Conservation (phyloP, 2,113 vertebrate species). For the Acinonyx jubatus region DNA sequence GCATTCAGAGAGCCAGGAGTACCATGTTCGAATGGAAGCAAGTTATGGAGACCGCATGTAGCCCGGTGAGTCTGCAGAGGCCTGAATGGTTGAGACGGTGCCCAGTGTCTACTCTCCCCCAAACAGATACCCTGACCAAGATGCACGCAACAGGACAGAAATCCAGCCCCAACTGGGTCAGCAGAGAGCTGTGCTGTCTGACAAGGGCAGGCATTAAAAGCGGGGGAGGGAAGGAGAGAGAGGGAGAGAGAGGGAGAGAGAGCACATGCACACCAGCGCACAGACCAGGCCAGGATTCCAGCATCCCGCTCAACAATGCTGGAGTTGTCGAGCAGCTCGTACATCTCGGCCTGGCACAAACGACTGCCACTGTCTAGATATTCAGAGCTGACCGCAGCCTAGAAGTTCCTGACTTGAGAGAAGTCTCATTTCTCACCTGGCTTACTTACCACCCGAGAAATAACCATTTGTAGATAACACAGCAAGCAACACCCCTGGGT, state of each 20-base stretch:
- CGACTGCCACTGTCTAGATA: conserved; percentile 8
- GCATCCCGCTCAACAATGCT: conserved; percentile 81
- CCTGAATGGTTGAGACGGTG: neutral
- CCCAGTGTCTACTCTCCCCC: neutral
- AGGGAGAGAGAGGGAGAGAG: neutral
- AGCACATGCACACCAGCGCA: neutral
- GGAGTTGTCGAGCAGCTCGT: conserved; percentile 70
- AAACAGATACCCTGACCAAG: conserved; percentile 66
- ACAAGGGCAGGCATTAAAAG: neutral
- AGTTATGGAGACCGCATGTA: neutral
- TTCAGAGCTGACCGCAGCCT: neutral
- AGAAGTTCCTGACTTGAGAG: neutral
- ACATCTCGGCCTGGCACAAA: conserved; percentile 83
- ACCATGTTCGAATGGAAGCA: neutral
- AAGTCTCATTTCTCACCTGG: neutral
- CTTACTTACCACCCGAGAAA: neutral
- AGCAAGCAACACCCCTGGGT: neutral
- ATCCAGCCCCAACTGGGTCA: conserved; percentile 23
- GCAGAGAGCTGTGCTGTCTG: conserved; percentile 64
- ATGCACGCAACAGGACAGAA: neutral
- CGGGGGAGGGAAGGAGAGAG: rapidly evolving
- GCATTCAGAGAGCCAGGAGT: neutral
- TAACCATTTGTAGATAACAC: neutral
- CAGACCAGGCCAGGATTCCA: conserved; percentile 45
- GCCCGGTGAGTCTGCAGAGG: neutral